phyloP scores from a whole-genome alignment of 64 coral and sea anemone species.

The Anthopleura sola region DNA sequence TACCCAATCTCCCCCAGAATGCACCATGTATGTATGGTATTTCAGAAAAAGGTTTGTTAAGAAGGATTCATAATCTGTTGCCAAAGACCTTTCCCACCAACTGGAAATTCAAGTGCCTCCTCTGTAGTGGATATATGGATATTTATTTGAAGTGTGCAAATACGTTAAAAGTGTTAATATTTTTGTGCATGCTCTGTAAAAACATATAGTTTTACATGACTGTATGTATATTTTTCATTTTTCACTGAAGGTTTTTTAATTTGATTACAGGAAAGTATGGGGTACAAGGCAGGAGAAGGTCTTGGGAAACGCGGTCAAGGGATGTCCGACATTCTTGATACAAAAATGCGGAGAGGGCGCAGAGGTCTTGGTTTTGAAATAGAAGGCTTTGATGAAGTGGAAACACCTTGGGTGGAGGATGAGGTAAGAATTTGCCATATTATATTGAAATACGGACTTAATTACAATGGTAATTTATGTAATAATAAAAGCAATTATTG shows the following conservation, averaged over 20 bases:
- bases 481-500: no score
- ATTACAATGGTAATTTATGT: no score
- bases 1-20: no score
- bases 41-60: not conserved
- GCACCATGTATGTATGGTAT: not conserved
- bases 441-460: no score
- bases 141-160: no score
- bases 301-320: constrained; percentile 88
- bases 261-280: constrained; percentile 78
- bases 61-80: no score
- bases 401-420: constrained; percentile 55
- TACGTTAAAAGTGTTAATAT: no score
- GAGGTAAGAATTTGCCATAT: not conserved
- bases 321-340: constrained; percentile 82
- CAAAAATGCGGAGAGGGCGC: constrained; percentile 68
- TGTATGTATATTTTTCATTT: not conserved
- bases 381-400: constrained; percentile 84
- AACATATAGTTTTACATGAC: no score
- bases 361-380: constrained; percentile 91
- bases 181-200: no score
- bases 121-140: no score
- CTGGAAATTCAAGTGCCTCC: no score
- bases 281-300: constrained; percentile 75
- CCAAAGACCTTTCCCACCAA: no score
- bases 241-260: not conserved